phyloP scores from a whole-genome alignment of 2,888 invertebrate species.

The Nesidiocoris tenuis region DNA sequence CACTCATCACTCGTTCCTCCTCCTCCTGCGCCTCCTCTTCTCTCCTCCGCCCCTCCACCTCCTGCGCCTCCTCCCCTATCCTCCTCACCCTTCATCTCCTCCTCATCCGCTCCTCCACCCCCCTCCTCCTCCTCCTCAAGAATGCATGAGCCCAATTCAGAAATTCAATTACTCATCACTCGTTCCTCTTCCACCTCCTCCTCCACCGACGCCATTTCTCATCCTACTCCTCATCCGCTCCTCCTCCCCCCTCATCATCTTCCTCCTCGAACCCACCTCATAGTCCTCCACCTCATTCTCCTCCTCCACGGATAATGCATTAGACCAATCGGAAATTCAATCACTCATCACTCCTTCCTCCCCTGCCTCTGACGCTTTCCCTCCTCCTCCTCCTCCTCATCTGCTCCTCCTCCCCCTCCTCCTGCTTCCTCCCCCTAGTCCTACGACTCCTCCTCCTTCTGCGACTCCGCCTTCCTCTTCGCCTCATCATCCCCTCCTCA shows the following conservation, averaged over 20 bases:
- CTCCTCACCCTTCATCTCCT: neutral
- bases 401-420: no score
- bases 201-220: neutral
- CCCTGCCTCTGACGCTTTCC: neutral
- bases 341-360: neutral
- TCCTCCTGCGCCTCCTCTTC: no score
- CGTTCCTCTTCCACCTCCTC: slow-evolving; percentile 7
- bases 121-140: neutral
- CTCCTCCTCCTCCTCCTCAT: no score
- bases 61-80: neutral
- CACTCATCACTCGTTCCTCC: no score
- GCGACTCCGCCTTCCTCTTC: neutral
- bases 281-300: neutral
- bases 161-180: neutral
- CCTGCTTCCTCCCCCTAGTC: neutral
- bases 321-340: no score
- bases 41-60: neutral
- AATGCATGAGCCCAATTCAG: slow-evolving; percentile 2
- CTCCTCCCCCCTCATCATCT: slow-evolving; percentile 14
- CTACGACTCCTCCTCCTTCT: neutral
- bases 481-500: neutral
- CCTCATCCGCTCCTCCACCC: neutral
- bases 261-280: slow-evolving; percentile 8
- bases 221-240: neutral
- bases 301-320: neutral